A percentile compares a stretch with the other conserved stretches of the same genome.
phyloP scores from a whole-genome alignment of 1,140 invertebrate species.

The Eriocheir sinensis region DNA sequence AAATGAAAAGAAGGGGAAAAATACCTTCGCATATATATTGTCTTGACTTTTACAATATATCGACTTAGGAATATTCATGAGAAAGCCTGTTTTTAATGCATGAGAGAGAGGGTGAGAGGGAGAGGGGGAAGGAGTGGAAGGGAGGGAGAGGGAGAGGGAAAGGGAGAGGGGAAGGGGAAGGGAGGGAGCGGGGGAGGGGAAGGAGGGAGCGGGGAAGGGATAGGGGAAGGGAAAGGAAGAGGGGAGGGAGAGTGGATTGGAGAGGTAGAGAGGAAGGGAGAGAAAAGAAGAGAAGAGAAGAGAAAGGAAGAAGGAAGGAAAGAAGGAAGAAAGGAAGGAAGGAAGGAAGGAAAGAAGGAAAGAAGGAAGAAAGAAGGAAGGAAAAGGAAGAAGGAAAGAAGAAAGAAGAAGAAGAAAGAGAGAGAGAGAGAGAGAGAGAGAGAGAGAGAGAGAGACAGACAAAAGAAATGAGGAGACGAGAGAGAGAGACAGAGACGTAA shows the following conservation, averaged over 20 bases:
- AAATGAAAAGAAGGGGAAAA: not conserved
- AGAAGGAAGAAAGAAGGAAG: not conserved
- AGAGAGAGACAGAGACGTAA: not conserved
- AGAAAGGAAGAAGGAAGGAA: not conserved
- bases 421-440: not conserved
- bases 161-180: not conserved
- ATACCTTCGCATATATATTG: not conserved
- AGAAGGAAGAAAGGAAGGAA: not conserved
- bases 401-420: not conserved
- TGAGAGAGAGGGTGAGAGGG: not conserved
- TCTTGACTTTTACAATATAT: not conserved
- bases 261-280: not conserved
- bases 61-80: not conserved
- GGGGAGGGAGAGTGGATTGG: not conserved
- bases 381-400: not conserved
- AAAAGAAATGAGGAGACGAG: not conserved
- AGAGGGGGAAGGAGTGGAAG: slow-evolving; percentile 15
- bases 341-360: not conserved
- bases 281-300: not conserved
- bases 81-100: not conserved
- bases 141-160: not conserved
- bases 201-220: not conserved
- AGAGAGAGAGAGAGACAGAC: not conserved
- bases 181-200: not conserved
- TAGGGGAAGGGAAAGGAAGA: not conserved